Base-by-base conservation (phyloP, 2,113 vertebrate species). In the Vulpes lagopus region DNA sequence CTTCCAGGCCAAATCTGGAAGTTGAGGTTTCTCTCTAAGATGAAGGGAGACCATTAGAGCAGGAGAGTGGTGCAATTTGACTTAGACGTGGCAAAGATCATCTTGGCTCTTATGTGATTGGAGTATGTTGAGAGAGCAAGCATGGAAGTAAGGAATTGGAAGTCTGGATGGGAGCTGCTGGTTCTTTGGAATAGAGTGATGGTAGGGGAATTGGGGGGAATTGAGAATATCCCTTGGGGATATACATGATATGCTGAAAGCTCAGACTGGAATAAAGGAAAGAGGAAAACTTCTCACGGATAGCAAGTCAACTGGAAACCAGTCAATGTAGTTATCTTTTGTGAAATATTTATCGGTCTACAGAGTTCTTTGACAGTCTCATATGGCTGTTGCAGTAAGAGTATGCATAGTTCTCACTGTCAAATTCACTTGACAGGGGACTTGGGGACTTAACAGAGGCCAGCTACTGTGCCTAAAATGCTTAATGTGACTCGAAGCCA, bases 361-460 rank as follows among this genome's bases (percentile, higher is more conserved):
- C 1, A 20, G 64, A 57, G 30, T 51, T 32, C 27, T 82, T 78
- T 55, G 64, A 57, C 5, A 15, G 9, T 92, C 20, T 43, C 73
- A 30, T 62, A 51, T 64, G 27, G 23, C 32, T 69, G 38, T 76
- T 51, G 59, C 55, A 3, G 0, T 57, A 35, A 67, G n/a, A 43
- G 35, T 59, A 15, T 20, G 8, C 53, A 14, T 27, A 22, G n/a
- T 30, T 55, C 2, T 10, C 17, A 15, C 49, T 49, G 11, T 62
- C 11, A 20, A 12, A 8, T 32, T 59, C 55, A 51, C 17, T 53
- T 86, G 49, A 30, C 23, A 43, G 27, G 92, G 59, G 43, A 60
- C 3, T 0, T 30, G 19, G 35, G 55, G 59, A 60, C 1, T 51
- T 64, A 1, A 10, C 2, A 38, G 25, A 43, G 0, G 9, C 10